Percentiles rank a stretch among this genome's conserved stretches.
These are phyloP conservation scores for Gouania willdenowi DNA, from an alignment of 2,797 vertebrate genomes.

Conservation along the genomic window DNA sequence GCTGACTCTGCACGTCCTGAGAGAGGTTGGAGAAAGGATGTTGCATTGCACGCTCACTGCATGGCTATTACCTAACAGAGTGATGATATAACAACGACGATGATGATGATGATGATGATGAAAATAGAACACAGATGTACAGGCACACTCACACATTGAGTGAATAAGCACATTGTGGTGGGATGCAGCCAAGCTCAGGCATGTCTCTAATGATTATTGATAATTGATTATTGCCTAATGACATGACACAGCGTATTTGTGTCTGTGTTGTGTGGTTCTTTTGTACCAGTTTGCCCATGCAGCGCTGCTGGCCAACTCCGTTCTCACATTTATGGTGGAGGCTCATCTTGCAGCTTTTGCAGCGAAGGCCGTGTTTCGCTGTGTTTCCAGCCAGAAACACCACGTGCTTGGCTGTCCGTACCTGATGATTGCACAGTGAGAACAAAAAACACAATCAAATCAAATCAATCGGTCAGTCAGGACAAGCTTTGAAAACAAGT, in stretches of 20 bases:
- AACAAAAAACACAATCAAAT: background rate
- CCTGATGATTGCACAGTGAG: too few relatives aligned
- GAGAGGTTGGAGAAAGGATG: too few relatives aligned
- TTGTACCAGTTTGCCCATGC: conserved; percentile 98
- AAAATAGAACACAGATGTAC: conserved; percentile 50
- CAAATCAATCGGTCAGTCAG: conserved; percentile 8
- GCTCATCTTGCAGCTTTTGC: conserved; percentile 99
- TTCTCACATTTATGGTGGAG: conserved; percentile 95
- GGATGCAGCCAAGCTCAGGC: conserved; percentile 26
- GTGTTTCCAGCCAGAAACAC: conserved; percentile 84
- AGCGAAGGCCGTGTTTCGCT: conserved; percentile 92
- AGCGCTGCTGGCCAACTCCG: conserved; percentile 86
- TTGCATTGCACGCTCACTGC: too few relatives aligned
- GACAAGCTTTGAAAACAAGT: conserved; percentile 5
- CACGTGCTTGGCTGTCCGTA: conserved; percentile 74
- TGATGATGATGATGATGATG: conserved; percentile 48
- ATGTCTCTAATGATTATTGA: conserved; percentile 29
- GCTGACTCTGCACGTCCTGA: too few relatives aligned
- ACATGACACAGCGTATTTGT: too few relatives aligned
- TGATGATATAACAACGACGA: conserved; percentile 58
- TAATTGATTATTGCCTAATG: too few relatives aligned
- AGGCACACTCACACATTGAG: conserved; percentile 45
- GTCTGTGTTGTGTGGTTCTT: background rate
- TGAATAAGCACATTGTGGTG: conserved; percentile 63
- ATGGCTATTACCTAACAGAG: conserved; percentile 41